A percentile compares a stretch with the other conserved stretches of the same genome.
phyloP scores from a whole-genome alignment of 64 coral and sea anemone genomes.

The Catalaphyllia jardinei region DNA sequence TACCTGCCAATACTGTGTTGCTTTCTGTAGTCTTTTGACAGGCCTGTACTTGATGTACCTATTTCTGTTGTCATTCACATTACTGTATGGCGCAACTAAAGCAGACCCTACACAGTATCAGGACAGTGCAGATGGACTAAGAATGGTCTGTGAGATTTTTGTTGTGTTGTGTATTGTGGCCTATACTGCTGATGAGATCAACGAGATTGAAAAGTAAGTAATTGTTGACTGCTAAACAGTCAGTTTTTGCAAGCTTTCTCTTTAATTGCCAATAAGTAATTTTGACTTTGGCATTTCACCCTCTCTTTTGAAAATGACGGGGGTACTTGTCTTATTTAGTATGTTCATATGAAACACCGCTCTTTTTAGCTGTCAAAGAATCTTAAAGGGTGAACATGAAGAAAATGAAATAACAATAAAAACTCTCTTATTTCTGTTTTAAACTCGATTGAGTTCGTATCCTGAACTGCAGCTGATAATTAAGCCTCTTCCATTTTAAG shows the following conservation, averaged over 20 bases:
- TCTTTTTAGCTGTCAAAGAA: too few species aligned
- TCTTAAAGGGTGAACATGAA: too few species aligned
- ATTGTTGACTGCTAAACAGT: neutral
- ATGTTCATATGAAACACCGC: too few species aligned
- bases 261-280: too few species aligned
- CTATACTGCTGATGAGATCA: slow-evolving; percentile 76
- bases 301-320: too few species aligned
- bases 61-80: slow-evolving; percentile 66
- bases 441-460: too few species aligned
- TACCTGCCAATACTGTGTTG: neutral
- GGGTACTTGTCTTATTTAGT: too few species aligned
- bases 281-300: too few species aligned
- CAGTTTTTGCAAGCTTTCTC: neutral
- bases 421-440: too few species aligned
- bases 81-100: slow-evolving; percentile 70
- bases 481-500: too few species aligned
- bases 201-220: slow-evolving; percentile 87
- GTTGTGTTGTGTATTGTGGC: slow-evolving; percentile 63
- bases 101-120: slow-evolving; percentile 71
- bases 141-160: slow-evolving; percentile 74
- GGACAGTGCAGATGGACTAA: slow-evolving; percentile 48
- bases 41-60: slow-evolving; percentile 64
- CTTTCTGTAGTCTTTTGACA: slow-evolving; percentile 33
- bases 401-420: too few species aligned
- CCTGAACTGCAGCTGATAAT: too few species aligned